Percentiles rank a stretch among this genome's conserved stretches.
Conservation (phyloP, 2,888 invertebrate genomes). For the Uloborus plumipes region DNA sequence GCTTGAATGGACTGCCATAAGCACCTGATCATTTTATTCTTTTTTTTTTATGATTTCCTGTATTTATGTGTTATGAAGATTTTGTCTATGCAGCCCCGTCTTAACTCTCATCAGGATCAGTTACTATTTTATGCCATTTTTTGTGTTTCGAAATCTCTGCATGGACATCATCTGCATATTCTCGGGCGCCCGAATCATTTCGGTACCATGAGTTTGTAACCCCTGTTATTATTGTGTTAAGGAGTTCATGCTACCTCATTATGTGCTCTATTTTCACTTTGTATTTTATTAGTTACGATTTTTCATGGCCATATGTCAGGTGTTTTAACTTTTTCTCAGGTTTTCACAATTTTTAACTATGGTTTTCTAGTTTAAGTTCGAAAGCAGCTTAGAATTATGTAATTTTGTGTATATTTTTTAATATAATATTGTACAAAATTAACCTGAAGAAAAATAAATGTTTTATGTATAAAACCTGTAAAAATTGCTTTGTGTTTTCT, state of each 20-base stretch:
- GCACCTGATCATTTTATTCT: too few relatives aligned
- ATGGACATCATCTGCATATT: conserved; percentile 39
- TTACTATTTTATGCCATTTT: neutral
- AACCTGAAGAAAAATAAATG: conserved; percentile 59
- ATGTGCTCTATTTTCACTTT: conserved; percentile 21
- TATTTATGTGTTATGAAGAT: neutral
- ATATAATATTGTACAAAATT: conserved; percentile 56
- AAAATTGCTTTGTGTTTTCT: too few relatives aligned
- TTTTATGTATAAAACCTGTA: conserved; percentile 53
- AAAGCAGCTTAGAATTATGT: conserved; percentile 63
- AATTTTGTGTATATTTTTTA: conserved; percentile 64
- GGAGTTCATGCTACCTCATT: conserved; percentile 38
- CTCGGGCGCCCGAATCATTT: conserved; percentile 11
- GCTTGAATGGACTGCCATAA: too few relatives aligned
- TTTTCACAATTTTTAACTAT: conserved; percentile 55
- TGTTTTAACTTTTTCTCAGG: conserved; percentile 63
- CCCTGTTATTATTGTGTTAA: conserved; percentile 15
- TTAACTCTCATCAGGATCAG: too few relatives aligned
- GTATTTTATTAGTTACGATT: conserved; percentile 42
- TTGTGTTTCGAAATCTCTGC: neutral
- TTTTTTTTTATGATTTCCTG: too few relatives aligned
- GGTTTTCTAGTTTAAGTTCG: conserved; percentile 58
- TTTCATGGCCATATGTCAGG: conserved; percentile 54
- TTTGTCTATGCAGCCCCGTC: neutral
- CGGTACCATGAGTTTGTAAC: conserved; percentile 1